Percentiles rank a stretch among this genome's conserved stretches.
These are phyloP conservation scores for Sebastes iracundus DNA, from an alignment of 2,797 vertebrate species.

Conservation along the genomic window DNA sequence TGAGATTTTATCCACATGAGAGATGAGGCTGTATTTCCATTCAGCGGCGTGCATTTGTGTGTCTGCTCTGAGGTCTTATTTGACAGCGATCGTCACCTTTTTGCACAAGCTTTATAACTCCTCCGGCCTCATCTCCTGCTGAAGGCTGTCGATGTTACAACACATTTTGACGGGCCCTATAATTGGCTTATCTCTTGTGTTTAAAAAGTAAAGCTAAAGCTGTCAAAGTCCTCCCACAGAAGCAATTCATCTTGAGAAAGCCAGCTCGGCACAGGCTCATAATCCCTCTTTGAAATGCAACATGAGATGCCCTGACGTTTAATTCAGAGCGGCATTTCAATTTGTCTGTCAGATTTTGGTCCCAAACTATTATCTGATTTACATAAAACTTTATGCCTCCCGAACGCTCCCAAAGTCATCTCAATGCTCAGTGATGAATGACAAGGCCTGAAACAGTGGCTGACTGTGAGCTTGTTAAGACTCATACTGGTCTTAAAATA, in stretches of 20 bases:
- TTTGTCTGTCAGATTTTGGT: constrained; percentile 13
- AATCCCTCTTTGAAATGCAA: not conserved
- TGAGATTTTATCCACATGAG: not conserved
- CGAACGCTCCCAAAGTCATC: not conserved
- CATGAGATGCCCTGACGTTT: constrained; percentile 5
- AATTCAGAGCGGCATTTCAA: constrained; percentile 10
- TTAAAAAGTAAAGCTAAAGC: constrained; percentile 36
- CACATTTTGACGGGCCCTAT: constrained; percentile 6
- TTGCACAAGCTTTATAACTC: not conserved
- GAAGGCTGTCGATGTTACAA: not conserved
- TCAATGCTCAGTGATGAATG: constrained; percentile 3
- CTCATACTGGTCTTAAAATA: not conserved
- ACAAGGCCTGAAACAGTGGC: not conserved
- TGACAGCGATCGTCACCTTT: constrained; percentile 3
- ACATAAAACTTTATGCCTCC: constrained; percentile 2
- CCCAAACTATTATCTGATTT: constrained; percentile 27
- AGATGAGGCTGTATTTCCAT: not conserved
- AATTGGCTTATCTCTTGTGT: constrained; percentile 23
- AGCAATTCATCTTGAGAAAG: constrained; percentile 19
- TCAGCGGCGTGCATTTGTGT: not conserved
- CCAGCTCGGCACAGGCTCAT: not conserved
- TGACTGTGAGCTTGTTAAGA: constrained; percentile 19
- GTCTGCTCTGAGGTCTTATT: not conserved
- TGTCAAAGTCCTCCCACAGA: constrained; percentile 27
- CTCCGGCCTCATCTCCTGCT: not conserved